These are phyloP conservation scores for Malthinus flaveolus DNA, from an alignment of 2,888 invertebrate genomes.

Conservation along the genomic window DNA sequence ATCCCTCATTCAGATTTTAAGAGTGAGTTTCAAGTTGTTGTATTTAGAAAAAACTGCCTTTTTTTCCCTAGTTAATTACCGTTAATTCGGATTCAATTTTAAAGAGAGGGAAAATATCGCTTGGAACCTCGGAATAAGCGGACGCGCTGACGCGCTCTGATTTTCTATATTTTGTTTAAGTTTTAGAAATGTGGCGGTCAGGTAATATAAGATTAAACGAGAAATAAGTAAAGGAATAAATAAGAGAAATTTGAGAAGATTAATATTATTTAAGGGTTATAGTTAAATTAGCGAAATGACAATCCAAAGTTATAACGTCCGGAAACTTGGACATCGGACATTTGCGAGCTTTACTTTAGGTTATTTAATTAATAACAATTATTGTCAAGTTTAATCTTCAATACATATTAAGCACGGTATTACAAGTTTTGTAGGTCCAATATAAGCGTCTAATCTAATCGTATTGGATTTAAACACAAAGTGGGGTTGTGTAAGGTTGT, in stretches of 20 bases:
- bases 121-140: no score
- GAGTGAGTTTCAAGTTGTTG: no score
- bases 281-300: conserved; percentile 2
- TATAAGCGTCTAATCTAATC: conserved; percentile 31
- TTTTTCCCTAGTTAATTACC: no score
- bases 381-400: conserved; percentile 6
- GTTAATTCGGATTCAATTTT: no score
- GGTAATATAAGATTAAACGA: no score
- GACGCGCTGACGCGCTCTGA: no score
- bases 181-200: no score
- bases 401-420: conserved; percentile 10
- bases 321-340: background rate
- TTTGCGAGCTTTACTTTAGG: conserved; percentile 3
- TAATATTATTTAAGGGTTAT: background rate
- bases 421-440: conserved; percentile 19
- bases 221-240: no score
- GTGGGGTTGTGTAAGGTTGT: conserved; percentile 11
- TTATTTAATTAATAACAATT: conserved; percentile 8
- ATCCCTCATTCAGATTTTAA: no score
- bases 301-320: background rate
- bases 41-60: no score
- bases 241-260: background rate
- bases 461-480: conserved; percentile 34
- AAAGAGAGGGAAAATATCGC: no score
- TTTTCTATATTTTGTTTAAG: no score